A percentile compares a stretch with the other conserved stretches of the same genome.
phyloP scores from a whole-genome alignment of 2,888 invertebrate species.

The Monopis laevigella region DNA sequence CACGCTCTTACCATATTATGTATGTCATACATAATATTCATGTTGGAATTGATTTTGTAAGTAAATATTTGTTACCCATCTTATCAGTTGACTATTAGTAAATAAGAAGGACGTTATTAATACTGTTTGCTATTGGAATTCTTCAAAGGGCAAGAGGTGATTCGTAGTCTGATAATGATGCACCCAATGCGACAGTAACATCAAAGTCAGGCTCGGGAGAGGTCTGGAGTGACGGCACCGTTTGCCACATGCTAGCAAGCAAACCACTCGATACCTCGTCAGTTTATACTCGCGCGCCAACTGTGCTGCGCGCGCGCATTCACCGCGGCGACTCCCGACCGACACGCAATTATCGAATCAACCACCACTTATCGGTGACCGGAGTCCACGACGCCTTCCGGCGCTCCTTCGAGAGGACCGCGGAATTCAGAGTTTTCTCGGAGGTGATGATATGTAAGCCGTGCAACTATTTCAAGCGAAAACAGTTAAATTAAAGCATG shows the following conservation, averaged over 20 bases:
- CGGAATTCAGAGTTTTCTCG: slow-evolving; percentile 27
- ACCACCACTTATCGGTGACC: slow-evolving; percentile 39
- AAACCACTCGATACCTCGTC: slow-evolving; percentile 22
- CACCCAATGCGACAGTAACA: slow-evolving; percentile 26
- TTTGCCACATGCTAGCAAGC: not conserved
- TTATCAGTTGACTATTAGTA: too few relatives aligned
- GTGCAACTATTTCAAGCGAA: too few relatives aligned
- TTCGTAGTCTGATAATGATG: not conserved
- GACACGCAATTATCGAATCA: slow-evolving; percentile 32
- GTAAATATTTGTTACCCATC: too few relatives aligned
- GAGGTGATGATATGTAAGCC: slow-evolving; percentile 39
- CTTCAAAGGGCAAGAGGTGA: slow-evolving; percentile 53
- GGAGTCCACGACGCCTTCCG: slow-evolving; percentile 27
- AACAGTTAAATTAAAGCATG: too few relatives aligned
- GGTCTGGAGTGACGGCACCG: slow-evolving; percentile 38
- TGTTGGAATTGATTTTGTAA: too few relatives aligned
- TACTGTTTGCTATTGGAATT: slow-evolving; percentile 24
- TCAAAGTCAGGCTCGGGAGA: slow-evolving; percentile 38
- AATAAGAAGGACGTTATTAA: too few relatives aligned
- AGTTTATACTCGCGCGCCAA: slow-evolving; percentile 57
- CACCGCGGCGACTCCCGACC: slow-evolving; percentile 29
- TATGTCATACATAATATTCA: too few relatives aligned
- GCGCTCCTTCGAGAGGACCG: slow-evolving; percentile 26
- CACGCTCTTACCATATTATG: too few relatives aligned
- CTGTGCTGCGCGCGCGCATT: slow-evolving; percentile 57